phyloP scores from a whole-genome alignment of 2,888 invertebrate species.

The Eupithecia vulgata region DNA sequence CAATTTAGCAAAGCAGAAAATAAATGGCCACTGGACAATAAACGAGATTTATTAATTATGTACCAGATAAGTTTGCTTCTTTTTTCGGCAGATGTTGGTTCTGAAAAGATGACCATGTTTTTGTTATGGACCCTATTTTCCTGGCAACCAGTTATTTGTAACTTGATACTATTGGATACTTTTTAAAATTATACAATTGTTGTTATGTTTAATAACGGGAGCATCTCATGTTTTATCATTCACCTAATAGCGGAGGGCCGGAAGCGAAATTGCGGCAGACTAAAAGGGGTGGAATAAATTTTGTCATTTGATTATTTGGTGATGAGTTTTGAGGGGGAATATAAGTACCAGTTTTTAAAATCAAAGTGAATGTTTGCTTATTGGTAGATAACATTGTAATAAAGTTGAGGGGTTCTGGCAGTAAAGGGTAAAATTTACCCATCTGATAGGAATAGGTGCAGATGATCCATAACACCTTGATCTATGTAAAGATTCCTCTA shows the following conservation, averaged over 20 bases:
- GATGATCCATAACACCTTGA: not conserved
- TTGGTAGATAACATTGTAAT: constrained; percentile 1
- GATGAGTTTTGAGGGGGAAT: constrained; percentile 7
- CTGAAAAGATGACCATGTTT: constrained; percentile 15
- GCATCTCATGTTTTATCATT: constrained; percentile 21
- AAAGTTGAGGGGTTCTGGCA: constrained; percentile 2
- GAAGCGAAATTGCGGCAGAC: constrained; percentile 13
- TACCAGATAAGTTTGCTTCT: constrained; percentile 13
- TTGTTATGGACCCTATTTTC: not conserved
- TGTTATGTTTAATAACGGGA: constrained; percentile 18
- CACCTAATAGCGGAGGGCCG: constrained; percentile 9
- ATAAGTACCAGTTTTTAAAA: constrained; percentile 12
- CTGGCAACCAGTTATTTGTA: constrained; percentile 29
- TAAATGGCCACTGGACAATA: constrained; percentile 75
- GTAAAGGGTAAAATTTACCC: not conserved
- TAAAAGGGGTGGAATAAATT: constrained; percentile 26
- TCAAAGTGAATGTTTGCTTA: constrained; percentile 16
- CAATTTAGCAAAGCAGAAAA: constrained; percentile 81
- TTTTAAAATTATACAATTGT: constrained; percentile 5
- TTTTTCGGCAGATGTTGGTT: constrained; percentile 21
- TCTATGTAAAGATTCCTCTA: not conserved
- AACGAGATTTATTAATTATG: constrained; percentile 71
- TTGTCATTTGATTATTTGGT: constrained; percentile 13
- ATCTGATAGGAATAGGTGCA: not conserved
- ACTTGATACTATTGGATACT: constrained; percentile 15